Conservation (phyloP, 2,113 vertebrate genomes). For the Penelope pileata region DNA sequence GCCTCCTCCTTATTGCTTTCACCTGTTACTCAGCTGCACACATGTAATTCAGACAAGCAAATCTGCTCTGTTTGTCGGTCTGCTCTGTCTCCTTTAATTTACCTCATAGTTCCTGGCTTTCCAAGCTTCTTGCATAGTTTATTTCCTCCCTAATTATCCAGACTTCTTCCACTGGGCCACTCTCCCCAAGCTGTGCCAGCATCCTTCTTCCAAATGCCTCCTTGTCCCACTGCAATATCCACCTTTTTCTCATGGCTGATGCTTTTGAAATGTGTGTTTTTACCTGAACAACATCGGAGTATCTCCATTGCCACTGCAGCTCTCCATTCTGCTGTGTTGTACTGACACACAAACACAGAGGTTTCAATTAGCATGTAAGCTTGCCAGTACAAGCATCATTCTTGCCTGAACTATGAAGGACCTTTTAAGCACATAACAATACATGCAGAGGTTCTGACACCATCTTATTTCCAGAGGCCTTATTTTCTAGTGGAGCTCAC, state of each 20-base stretch:
- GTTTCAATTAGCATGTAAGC: neutral
- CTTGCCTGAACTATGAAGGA: neutral
- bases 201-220: neutral
- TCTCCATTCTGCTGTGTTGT: neutral
- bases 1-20: neutral
- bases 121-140: neutral
- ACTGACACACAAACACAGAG: neutral
- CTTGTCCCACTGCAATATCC: neutral
- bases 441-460: constrained; percentile 15
- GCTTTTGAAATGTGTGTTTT: neutral
- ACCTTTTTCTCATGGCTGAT: neutral
- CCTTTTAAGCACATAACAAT: neutral
- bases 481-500: neutral
- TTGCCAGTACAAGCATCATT: neutral
- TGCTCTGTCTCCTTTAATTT: neutral
- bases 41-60: neutral
- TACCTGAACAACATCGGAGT: neutral
- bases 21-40: neutral
- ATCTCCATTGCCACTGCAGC: neutral
- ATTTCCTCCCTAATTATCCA: neutral
- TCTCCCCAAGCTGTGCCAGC: neutral
- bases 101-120: neutral
- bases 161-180: neutral
- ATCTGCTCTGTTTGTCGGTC: neutral
- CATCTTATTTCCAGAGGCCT: constrained; percentile 12